These are phyloP conservation scores for Malacosoma neustria DNA, from an alignment of 2,888 invertebrate genomes.

Conservation along the genomic window DNA sequence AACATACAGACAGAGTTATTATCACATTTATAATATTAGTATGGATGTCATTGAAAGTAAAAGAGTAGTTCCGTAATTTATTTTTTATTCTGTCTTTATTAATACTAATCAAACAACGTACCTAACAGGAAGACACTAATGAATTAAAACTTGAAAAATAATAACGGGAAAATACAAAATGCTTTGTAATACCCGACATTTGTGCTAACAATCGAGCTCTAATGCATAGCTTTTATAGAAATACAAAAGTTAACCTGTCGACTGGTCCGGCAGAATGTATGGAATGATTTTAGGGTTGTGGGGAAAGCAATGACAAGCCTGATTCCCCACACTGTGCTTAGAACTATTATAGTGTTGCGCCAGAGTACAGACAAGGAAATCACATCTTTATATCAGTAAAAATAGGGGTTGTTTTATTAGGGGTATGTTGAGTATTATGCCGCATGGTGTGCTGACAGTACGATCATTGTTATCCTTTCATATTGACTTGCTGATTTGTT, in stretches of 20 bases:
- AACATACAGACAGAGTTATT: no score
- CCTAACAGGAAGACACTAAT: constrained; percentile 29
- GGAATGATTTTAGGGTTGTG: constrained; percentile 69
- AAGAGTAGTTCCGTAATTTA: no score
- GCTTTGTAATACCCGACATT: constrained; percentile 68
- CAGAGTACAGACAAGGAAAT: neutral
- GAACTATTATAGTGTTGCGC: constrained; percentile 19
- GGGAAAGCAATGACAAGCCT: constrained; percentile 70
- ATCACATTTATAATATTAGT: no score
- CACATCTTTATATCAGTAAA: no score
- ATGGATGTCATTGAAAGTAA: no score
- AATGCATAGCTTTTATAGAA: constrained; percentile 67
- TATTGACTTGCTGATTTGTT: constrained; percentile 53
- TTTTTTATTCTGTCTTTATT: no score
- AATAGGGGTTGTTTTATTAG: no score
- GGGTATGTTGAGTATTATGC: constrained; percentile 28
- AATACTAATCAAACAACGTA: no score
- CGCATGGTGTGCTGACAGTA: constrained; percentile 64
- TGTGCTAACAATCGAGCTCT: constrained; percentile 68
- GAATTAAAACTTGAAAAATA: constrained; percentile 32
- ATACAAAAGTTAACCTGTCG: constrained; percentile 74
- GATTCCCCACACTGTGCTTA: constrained; percentile 50
- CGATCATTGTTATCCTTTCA: constrained; percentile 44
- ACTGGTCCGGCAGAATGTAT: constrained; percentile 58
- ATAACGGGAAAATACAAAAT: constrained; percentile 51